Evolutionary conservation across 2,113 vertebrate genomes (phyloP), one percentile per base, ranked within the genome.

Genomic region (Heloderma charlesbogerti): DNA sequence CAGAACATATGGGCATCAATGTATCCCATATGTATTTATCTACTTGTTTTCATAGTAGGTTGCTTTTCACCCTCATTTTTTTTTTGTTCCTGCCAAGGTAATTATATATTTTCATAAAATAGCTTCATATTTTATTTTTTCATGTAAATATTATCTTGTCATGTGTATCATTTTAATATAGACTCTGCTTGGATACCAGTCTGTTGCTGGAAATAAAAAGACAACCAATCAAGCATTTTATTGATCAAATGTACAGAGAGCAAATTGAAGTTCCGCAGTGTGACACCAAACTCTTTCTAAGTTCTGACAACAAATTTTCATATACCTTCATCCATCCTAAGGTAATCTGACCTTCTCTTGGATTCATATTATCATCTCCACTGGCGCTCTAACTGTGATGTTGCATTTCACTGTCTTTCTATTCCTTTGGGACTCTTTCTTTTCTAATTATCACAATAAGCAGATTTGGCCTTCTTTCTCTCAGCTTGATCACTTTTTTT

Each of bases 371-470:
- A 90, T 3, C 88, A 43, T 86, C 27, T 90, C 45, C 34, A 89
- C 20, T 13, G 63, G 13, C 72, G 96, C 95, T 92, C 77, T 84
- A 95, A 51, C 79, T 94, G 90, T 86, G 77, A 92, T 92, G 87
- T 93, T 92, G 83, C 92, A 92, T 94, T 96, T 94, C 83, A 60
- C 18, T 92, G 57, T 91, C 77, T 88, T 92, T 48, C 40, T 37
- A 84, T 95, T 96, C 93, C 91, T 92, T 89, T 34, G 69, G 93
- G 83, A 57, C 54, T 94, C 77, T 94, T 94, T 96, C 90, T 92
- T 93, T 94, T 94, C 90, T 94, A 96, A 95, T 96, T 96, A 95
- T 96, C 95, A 95, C 92, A 91, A 93, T 94, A 93, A 95, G 91
- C 93, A 90, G 77, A 93, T 94, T 91, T 95, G 91, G 81, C 91